Conservation (phyloP, 2,888 invertebrate species). For the Noctua fimbriata region DNA sequence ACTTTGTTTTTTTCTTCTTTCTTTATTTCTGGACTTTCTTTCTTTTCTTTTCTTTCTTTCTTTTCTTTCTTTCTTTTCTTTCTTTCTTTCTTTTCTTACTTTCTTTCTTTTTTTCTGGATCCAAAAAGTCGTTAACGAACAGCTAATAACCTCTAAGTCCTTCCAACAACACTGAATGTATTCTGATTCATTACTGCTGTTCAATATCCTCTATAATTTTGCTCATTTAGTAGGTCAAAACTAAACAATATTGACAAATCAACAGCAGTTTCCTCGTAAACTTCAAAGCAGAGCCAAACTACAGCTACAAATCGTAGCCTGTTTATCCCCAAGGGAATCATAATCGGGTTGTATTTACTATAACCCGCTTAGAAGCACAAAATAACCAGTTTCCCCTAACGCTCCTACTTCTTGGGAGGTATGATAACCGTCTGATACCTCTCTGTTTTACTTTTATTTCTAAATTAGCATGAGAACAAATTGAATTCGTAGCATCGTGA, state of each 20-base stretch:
- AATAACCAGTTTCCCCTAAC: constrained; percentile 66
- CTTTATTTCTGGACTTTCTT: too few species aligned
- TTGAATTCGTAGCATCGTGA: constrained; percentile 56
- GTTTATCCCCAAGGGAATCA: constrained; percentile 51
- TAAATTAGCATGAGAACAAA: constrained; percentile 69
- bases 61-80: too few species aligned
- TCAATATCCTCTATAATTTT: not conserved
- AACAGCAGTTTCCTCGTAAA: constrained; percentile 12
- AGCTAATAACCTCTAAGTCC: not conserved
- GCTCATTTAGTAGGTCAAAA: not conserved
- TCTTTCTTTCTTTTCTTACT: too few species aligned
- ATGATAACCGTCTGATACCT: constrained; percentile 64
- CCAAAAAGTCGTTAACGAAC: too few species aligned
- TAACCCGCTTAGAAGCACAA: constrained; percentile 53
- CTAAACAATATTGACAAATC: not conserved
- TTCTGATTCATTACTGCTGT: not conserved
- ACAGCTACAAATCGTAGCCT: constrained; percentile 46
- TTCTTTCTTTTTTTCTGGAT: too few species aligned
- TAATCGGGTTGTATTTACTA: constrained; percentile 56
- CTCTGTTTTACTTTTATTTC: constrained; percentile 64
- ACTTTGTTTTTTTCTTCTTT: too few species aligned
- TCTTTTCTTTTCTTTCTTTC: too few species aligned
- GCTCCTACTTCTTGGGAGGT: constrained; percentile 65
- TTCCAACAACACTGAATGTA: not conserved
- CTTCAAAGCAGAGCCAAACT: constrained; percentile 14